phyloP scores from a whole-genome alignment of 2,888 invertebrate genomes.

The Steinernema scapterisci region DNA sequence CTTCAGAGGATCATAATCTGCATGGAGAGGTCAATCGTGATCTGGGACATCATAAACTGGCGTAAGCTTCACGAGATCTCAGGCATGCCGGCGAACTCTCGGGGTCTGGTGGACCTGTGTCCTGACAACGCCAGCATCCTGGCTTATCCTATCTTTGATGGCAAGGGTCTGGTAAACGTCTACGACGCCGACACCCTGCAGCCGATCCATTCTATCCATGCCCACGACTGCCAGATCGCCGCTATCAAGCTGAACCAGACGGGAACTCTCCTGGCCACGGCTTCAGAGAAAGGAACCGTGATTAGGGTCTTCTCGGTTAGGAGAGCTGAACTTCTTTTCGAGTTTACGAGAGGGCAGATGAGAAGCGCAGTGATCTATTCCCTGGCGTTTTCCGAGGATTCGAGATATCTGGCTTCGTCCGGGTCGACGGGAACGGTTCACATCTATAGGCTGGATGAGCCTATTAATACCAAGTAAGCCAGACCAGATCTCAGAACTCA shows the following conservation, averaged over 20 bases:
- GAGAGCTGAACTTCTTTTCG: conserved; percentile 87
- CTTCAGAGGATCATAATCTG: conserved; percentile 89
- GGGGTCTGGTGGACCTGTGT: conserved; percentile 73
- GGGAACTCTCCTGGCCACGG: conserved; percentile 74
- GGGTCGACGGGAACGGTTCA: conserved; percentile 94
- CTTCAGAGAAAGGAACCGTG: conserved; percentile 79
- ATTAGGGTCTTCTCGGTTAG: conserved; percentile 87
- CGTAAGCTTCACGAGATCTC: conserved; percentile 88
- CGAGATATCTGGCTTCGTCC: conserved; percentile 86
- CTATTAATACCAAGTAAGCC: conserved; percentile 8
- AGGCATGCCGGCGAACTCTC: conserved; percentile 92
- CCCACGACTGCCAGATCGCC: conserved; percentile 93
- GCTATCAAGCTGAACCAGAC: conserved; percentile 88
- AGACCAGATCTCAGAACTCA: neutral
- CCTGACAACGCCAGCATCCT: conserved; percentile 24
- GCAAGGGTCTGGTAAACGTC: conserved; percentile 70
- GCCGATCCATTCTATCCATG: conserved; percentile 93
- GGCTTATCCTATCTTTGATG: neutral
- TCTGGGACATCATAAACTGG: conserved; percentile 85
- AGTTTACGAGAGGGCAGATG: conserved; percentile 87
- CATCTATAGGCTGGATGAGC: conserved; percentile 84
- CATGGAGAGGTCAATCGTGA: conserved; percentile 93
- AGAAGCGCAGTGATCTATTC: conserved; percentile 88
- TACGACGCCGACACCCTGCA: conserved; percentile 90
- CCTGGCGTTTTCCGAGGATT: conserved; percentile 89